Conservation (phyloP, 2,113 vertebrate genomes). For the Corythaixoides concolor region DNA sequence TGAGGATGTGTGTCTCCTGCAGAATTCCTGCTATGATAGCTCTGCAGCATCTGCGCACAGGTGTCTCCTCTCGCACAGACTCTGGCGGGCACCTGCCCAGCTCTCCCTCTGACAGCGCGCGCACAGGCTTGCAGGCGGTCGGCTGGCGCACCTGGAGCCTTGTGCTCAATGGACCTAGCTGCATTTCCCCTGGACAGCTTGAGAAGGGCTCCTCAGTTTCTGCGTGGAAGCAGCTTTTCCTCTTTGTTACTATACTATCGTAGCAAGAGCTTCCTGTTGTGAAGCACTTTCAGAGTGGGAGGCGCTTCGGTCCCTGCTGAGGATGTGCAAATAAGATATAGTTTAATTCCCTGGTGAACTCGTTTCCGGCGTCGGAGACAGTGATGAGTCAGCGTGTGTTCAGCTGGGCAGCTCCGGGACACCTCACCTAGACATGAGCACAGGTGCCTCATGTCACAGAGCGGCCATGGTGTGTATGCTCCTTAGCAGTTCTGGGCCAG, state of each 20-base stretch:
- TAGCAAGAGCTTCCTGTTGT: no score
- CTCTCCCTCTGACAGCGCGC: background rate
- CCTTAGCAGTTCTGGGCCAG: background rate
- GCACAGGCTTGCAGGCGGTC: background rate
- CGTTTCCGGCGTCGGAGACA: fast-evolving
- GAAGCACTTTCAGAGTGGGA: background rate
- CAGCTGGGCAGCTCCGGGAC: background rate
- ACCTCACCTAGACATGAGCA: background rate
- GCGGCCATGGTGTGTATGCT: fast-evolving
- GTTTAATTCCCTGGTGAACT: background rate
- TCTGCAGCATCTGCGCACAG: background rate
- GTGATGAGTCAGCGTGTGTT: background rate
- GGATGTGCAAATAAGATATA: background rate
- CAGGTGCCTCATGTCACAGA: background rate
- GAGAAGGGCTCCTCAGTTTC: background rate
- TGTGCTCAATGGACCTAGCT: background rate
- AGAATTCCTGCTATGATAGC: background rate
- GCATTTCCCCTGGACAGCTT: no score
- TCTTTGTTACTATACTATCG: background rate
- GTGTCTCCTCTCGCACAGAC: fast-evolving
- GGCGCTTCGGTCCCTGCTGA: background rate
- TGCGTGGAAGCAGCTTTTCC: background rate
- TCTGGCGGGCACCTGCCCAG: background rate
- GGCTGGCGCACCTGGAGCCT: fast-evolving
- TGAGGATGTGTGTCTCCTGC: background rate